Evolutionary conservation across 2,888 invertebrate genomes (phyloP), one percentile per base, ranked within the genome.

Genomic region (Eilema caniola): DNA sequence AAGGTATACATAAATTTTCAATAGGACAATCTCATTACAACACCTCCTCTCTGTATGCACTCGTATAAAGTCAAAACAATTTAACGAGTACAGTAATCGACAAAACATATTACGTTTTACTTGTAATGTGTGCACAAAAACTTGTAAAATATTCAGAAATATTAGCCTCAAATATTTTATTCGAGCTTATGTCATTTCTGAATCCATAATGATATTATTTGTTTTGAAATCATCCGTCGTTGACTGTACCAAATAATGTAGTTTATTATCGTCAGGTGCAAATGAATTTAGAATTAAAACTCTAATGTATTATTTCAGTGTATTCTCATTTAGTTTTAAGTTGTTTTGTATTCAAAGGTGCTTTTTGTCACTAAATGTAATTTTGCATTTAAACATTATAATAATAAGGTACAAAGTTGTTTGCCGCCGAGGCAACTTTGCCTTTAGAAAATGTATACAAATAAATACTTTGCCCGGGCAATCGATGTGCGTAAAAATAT

Each of bases 351-450:
- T 41, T 25, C 20, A 62, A 16, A 11, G 69, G 69, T 69, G 69
- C 69, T 62, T 63, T 63, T 23, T 60, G 68, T 73, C 77, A 74
- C 73, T 70, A 67, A 57, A 59, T 64, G 62, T 61, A 62, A 47
- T 65, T 72, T 66, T 71, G 83, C 83, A 83, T 83, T 81, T 81
- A 81, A 82, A 78, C 12, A 37, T 67, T 59, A 14, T 47, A 59
- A 24, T 73, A 74, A 24, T 73, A 76, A 77, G 83, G 80, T 82
- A 83, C 81, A 81, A 79, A 83, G 33, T 62, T 59, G 12, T 37
- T 37, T 37, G n/a, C 4, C 2, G 14, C 4, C 41, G 14, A 14
- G 16, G 41, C 16, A 3, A 41, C 41, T 41, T 41, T 41, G 41
- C 16, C 41, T 12, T 37, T 37, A 37, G 12, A 37, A 11, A 37